A percentile compares a stretch with the other conserved stretches of the same genome.
These are phyloP conservation scores for Lasioglossum zephyrum DNA, from an alignment of 2,888 invertebrate species.

Conservation along the genomic window DNA sequence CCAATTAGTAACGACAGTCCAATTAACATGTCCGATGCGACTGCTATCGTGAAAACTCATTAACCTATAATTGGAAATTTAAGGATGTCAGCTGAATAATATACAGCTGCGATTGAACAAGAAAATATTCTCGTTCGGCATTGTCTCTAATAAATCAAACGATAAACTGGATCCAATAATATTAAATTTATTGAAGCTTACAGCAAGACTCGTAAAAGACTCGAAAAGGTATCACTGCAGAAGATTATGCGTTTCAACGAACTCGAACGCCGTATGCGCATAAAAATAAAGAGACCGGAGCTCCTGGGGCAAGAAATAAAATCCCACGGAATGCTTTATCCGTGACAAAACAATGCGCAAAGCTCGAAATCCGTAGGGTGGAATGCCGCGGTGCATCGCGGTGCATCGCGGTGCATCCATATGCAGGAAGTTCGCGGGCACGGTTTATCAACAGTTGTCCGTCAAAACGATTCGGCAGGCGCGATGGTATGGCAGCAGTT, in stretches of 20 bases:
- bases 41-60: neutral
- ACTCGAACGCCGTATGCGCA: neutral
- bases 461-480: neutral
- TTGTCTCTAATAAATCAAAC: neutral
- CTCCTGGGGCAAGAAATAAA: neutral
- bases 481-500: neutral
- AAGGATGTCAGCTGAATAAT: neutral
- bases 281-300: neutral
- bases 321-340: neutral
- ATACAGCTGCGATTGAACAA: neutral
- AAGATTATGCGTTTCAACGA: neutral
- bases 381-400: neutral
- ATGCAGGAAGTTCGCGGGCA: slow-evolving; percentile 1
- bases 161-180: neutral
- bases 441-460: neutral
- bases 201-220: neutral
- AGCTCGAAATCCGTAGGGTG: neutral
- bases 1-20: neutral
- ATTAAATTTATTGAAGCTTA: neutral
- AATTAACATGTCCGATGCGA: too few species aligned
- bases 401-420: neutral
- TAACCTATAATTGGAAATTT: neutral
- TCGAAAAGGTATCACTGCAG: neutral
- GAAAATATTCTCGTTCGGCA: neutral
- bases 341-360: neutral